phyloP scores from a whole-genome alignment of 1,140 invertebrate genomes.

The Forficula auricularia region DNA sequence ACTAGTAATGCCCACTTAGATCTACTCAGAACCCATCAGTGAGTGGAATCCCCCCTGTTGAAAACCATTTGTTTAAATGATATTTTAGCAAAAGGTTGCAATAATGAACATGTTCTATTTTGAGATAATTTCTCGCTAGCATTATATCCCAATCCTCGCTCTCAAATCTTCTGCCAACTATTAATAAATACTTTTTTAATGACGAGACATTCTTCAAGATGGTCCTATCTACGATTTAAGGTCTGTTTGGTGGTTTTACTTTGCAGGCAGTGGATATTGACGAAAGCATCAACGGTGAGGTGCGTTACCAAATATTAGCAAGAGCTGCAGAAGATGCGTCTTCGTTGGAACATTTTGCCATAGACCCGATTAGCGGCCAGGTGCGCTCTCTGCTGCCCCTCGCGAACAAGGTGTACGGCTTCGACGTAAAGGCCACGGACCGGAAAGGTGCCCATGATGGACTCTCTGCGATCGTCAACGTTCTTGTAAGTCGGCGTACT shows the following conservation, averaged over 20 bases:
- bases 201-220: too few relatives aligned
- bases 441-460: slow-evolving; percentile 55
- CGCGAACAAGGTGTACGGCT: slow-evolving; percentile 56
- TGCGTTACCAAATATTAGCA: slow-evolving; percentile 55
- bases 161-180: too few relatives aligned
- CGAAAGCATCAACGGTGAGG: slow-evolving; percentile 52
- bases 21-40: too few relatives aligned
- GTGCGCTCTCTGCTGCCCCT: slow-evolving; percentile 47
- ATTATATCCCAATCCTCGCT: too few relatives aligned
- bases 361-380: slow-evolving; percentile 53
- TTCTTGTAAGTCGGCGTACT: slow-evolving; percentile 71
- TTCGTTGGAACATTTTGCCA: slow-evolving; percentile 37
- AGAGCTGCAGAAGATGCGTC: slow-evolving; percentile 37
- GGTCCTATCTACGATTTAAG: too few relatives aligned
- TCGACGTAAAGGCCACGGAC: slow-evolving; percentile 77
- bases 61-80: too few relatives aligned
- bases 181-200: too few relatives aligned
- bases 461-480: slow-evolving; percentile 59
- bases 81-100: too few relatives aligned
- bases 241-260: not conserved
- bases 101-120: too few relatives aligned
- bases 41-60: too few relatives aligned
- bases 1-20: too few relatives aligned
- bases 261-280: slow-evolving; percentile 53
- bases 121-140: too few relatives aligned